Conservation (phyloP, 2,888 invertebrate genomes). For the Penaeus monodon region DNA sequence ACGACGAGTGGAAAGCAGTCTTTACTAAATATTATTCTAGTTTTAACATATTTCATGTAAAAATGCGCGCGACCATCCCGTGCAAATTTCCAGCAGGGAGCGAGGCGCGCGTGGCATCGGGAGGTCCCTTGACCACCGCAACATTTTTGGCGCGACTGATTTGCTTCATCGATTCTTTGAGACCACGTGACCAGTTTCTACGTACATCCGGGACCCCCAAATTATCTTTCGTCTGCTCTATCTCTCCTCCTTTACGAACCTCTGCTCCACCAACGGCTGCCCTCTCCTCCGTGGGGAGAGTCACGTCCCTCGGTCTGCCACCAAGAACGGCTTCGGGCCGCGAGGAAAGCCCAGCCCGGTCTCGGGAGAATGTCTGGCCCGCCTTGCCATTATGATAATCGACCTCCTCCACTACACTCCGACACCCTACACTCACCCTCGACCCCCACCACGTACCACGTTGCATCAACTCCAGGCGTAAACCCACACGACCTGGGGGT, state of each 20-base stretch:
- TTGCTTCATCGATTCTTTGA: slow-evolving; percentile 59
- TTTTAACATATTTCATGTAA: slow-evolving; percentile 24
- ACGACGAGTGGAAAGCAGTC: not conserved
- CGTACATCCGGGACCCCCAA: slow-evolving; percentile 34
- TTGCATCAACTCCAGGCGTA: slow-evolving; percentile 33
- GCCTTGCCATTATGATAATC: slow-evolving; percentile 59
- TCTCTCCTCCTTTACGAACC: not conserved
- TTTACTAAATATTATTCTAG: slow-evolving; percentile 8
- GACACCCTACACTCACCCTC: slow-evolving; percentile 31
- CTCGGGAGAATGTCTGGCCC: slow-evolving; percentile 16
- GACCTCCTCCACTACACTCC: slow-evolving; percentile 41
- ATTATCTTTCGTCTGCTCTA: slow-evolving; percentile 25
- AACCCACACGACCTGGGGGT: not conserved
- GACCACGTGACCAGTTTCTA: slow-evolving; percentile 52
- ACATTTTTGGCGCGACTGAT: slow-evolving; percentile 41
- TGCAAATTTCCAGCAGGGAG: not conserved
- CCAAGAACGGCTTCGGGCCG: too few relatives aligned
- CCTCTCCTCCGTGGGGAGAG: not conserved
- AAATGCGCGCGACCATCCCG: not conserved
- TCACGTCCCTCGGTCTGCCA: not conserved
- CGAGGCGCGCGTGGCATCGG: not conserved
- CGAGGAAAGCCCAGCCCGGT: not conserved
- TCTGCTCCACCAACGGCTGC: not conserved
- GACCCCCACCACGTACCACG: slow-evolving; percentile 43
- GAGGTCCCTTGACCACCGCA: not conserved